phyloP scores from a whole-genome alignment of 2,113 vertebrate genomes.

The Gymnarchus niloticus region DNA sequence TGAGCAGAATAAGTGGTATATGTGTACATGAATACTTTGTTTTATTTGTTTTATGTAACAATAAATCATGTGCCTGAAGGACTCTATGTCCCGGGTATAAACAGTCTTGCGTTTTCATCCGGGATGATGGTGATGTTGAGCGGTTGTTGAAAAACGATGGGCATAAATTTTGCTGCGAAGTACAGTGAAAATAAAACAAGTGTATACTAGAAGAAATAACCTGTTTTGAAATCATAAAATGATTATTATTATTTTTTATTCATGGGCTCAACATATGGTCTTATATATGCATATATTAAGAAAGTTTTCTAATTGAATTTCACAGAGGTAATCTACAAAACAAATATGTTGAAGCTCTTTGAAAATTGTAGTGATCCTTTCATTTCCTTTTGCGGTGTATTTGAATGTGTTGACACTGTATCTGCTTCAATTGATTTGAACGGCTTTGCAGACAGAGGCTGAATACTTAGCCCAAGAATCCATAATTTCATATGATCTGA shows the following conservation, averaged over 20 bases:
- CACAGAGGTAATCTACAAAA: slow-evolving; percentile 74
- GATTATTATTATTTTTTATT: not conserved
- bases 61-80: no score
- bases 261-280: not conserved
- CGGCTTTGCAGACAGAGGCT: slow-evolving; percentile 76
- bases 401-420: slow-evolving; percentile 74
- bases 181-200: no score
- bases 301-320: slow-evolving; percentile 76
- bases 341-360: slow-evolving; percentile 72
- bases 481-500: slow-evolving; percentile 94
- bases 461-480: slow-evolving; percentile 81
- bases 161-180: no score
- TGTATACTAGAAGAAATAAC: not conserved
- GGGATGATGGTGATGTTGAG: no score
- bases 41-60: no score
- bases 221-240: not conserved
- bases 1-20: no score
- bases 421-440: slow-evolving; percentile 79
- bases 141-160: no score
- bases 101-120: no score
- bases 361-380: slow-evolving; percentile 63
- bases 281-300: slow-evolving; percentile 58
- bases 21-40: no score
- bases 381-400: slow-evolving; percentile 69
- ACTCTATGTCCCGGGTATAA: no score